These are phyloP conservation scores for Neosilurus hyrtlii DNA, from an alignment of 2,797 vertebrate species.

Conservation along the genomic window DNA sequence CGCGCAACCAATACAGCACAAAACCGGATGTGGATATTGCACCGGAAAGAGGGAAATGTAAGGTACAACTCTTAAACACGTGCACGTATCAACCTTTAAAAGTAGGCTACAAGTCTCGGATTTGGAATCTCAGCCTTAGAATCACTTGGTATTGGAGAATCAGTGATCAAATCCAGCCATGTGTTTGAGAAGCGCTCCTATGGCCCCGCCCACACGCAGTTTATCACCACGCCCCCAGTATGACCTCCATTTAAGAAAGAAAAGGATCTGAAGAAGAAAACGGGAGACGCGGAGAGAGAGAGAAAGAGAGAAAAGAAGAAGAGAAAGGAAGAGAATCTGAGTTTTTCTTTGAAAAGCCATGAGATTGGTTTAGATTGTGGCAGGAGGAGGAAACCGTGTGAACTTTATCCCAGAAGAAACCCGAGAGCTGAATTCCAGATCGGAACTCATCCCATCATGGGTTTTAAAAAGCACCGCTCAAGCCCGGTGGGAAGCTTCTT, in stretches of 20 bases:
- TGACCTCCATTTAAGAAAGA: conserved; percentile 65
- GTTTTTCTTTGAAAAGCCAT: conserved; percentile 53
- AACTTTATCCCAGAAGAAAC: conserved; percentile 34
- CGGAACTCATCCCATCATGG: conserved; percentile 67
- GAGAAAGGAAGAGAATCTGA: not conserved
- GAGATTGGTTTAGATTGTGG: conserved; percentile 56
- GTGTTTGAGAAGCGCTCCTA: conserved; percentile 61
- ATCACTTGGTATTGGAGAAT: too few relatives aligned
- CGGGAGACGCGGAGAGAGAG: conserved; percentile 11
- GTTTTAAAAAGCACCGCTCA: conserved; percentile 57
- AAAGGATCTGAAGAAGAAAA: conserved; percentile 44
- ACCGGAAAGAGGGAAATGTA: too few relatives aligned
- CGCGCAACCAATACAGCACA: too few relatives aligned
- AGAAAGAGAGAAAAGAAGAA: conserved; percentile 55
- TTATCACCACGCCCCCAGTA: conserved; percentile 59
- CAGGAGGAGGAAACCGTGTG: conserved; percentile 33
- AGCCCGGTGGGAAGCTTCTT: conserved; percentile 58
- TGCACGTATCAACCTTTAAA: too few relatives aligned
- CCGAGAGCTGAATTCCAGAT: conserved; percentile 11
- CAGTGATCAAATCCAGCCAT: not conserved
- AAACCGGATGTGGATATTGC: too few relatives aligned
- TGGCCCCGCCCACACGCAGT: conserved; percentile 69
- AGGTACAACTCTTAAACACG: too few relatives aligned
- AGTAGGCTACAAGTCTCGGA: too few relatives aligned
- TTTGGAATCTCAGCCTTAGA: too few relatives aligned